Base-by-base conservation (phyloP, 2,888 invertebrate species). In the Silvanus unidentatus region DNA sequence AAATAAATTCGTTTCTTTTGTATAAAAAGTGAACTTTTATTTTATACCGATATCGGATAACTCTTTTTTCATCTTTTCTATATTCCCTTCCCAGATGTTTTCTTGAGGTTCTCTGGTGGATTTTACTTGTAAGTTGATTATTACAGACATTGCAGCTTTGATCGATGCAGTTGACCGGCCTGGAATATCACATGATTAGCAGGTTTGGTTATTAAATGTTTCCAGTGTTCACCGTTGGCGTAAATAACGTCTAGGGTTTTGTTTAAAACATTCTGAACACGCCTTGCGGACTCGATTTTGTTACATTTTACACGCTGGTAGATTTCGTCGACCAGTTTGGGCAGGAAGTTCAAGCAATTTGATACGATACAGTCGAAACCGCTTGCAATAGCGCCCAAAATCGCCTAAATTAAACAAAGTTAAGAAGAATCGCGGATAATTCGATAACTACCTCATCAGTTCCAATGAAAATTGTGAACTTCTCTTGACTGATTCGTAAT, bases 391-490 rank as follows among this genome's bases (percentile, higher is more conserved):
- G 32, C 32, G 4, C 32, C 32, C 10, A 32, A 32, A 11, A 32
- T 32, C 4, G 32, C 32, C 32, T 32, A 32, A 8, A 22, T 8
- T 8, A n/a, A 32, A 11, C 4, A 32, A 32, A 32, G 3, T 32
- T 8, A 5, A 11, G n/a, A 32, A 3, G n/a, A 32, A 27, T 32
- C 1, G 8, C 13, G 43, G 37, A 28, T 30, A 34, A 15, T 8
- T 34, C 13, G 30, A 10, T 29, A 38, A 28, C 47, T 55, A 69
- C 69, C 52, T 68, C 66, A 50, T 69, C 68, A 12, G 67, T 69
- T 9, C 68, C 67, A 58, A 69, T 64, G 49, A 69, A 66, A 10
- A 69, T 59, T 28, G 62, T 62, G 49, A 63, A 66, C 48, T 65
- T 68, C 16, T 67, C 63, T 34, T 62, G 57, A 55, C 68, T 69